Conservation (phyloP, 2,888 invertebrate species). For the Tachina grossa region DNA sequence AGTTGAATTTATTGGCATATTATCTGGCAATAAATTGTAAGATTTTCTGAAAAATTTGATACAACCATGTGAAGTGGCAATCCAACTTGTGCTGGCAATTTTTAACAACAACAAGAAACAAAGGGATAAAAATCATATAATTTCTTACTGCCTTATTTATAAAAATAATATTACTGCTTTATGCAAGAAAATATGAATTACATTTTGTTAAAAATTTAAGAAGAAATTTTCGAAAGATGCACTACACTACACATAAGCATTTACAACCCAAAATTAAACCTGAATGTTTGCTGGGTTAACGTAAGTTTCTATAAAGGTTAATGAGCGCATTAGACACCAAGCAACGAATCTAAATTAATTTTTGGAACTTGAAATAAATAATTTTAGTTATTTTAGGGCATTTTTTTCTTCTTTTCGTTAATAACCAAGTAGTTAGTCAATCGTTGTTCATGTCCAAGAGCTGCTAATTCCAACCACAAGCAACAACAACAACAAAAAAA, state of each 20-base stretch:
- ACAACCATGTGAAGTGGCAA: too few relatives aligned
- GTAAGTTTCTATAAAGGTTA: not conserved
- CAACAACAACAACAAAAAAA: slow-evolving; percentile 20
- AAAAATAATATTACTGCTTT: too few relatives aligned
- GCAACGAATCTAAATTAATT: slow-evolving; percentile 12
- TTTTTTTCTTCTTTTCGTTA: slow-evolving; percentile 1
- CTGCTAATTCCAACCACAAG: slow-evolving; percentile 36
- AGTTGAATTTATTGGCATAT: too few relatives aligned
- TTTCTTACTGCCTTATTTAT: too few relatives aligned
- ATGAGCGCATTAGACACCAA: not conserved
- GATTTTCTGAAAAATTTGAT: too few relatives aligned
- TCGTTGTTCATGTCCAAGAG: not conserved
- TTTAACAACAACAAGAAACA: too few relatives aligned
- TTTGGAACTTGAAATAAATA: slow-evolving; percentile 4
- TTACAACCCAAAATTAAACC: not conserved
- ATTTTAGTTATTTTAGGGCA: slow-evolving; percentile 1
- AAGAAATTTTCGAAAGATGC: too few relatives aligned
- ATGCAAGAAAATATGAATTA: too few relatives aligned
- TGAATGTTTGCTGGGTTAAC: not conserved
- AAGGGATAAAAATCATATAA: too few relatives aligned
- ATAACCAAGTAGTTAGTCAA: not conserved
- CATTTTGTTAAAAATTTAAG: too few relatives aligned
- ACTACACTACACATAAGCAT: not conserved
- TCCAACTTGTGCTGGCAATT: too few relatives aligned
- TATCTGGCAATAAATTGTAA: too few relatives aligned